Percentiles rank a stretch among this genome's conserved stretches.
Conservation (phyloP, 2,113 vertebrate species). For the Lepus timidus region DNA sequence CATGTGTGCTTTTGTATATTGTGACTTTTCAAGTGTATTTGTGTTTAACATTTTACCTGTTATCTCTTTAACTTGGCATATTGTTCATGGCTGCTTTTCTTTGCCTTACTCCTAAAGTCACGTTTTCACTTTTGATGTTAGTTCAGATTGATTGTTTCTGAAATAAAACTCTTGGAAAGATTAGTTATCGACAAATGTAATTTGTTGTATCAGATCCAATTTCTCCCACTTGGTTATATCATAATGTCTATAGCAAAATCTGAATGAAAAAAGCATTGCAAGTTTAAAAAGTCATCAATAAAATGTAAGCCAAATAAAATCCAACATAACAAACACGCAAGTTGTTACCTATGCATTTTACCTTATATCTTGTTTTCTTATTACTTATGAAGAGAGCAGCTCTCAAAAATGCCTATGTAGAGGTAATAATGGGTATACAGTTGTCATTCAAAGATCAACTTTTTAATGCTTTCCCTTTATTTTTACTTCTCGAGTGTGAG, state of each 20-base stretch:
- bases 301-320: constrained; percentile 58
- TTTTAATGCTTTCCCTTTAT: constrained; percentile 28
- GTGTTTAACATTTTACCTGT: constrained; percentile 53
- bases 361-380: constrained; percentile 7
- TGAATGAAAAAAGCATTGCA: constrained; percentile 25
- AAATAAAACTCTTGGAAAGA: constrained; percentile 74
- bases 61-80: constrained; percentile 8
- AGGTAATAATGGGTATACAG: background rate
- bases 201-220: constrained; percentile 56
- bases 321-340: background rate
- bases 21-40: constrained; percentile 28
- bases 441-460: background rate
- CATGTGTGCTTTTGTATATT: constrained; percentile 46
- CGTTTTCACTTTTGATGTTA: constrained; percentile 72
- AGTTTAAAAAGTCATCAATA: constrained; percentile 52
- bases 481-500: constrained; percentile 9
- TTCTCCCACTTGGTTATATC: constrained; percentile 64
- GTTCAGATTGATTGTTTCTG: constrained; percentile 68
- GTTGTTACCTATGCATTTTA: background rate
- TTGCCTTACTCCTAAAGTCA: constrained; percentile 68
- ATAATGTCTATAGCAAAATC: constrained; percentile 40
- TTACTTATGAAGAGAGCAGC: background rate
- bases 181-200: constrained; percentile 74
- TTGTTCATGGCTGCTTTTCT: constrained; percentile 35
- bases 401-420: background rate